These are phyloP conservation scores for Frankliniella fusca DNA, from an alignment of 2,888 invertebrate species.

Conservation along the genomic window DNA sequence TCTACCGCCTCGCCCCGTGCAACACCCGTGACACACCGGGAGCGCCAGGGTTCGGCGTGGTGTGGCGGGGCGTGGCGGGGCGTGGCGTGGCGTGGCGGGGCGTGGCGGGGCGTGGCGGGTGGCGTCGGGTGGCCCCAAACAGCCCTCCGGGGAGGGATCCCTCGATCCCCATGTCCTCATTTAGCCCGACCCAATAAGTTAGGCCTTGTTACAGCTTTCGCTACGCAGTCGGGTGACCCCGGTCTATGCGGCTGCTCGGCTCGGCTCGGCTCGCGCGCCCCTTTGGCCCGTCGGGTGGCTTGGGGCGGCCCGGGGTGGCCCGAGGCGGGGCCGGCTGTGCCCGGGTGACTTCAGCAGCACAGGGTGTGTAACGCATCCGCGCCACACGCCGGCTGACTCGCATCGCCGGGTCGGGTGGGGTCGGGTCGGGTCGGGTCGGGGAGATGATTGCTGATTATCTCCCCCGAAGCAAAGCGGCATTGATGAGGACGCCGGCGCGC, in stretches of 20 bases:
- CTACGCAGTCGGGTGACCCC: not conserved
- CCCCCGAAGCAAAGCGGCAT: not conserved
- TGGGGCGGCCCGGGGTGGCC: not conserved
- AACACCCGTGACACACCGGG: no score
- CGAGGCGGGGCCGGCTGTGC: not conserved
- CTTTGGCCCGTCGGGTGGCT: not conserved
- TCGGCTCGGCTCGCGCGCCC: not conserved
- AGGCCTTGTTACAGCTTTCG: constrained; percentile 26
- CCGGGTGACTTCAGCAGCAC: not conserved
- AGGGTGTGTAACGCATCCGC: not conserved
- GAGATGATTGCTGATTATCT: constrained; percentile 8
- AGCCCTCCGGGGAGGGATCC: constrained; percentile 15
- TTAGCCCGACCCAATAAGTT: constrained; percentile 20
- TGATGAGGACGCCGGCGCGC: constrained; percentile 10
- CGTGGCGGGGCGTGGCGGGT: no score
- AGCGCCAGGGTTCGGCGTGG: not conserved
- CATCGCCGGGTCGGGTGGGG: not conserved
- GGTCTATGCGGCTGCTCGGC: not conserved
- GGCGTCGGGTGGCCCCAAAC: not conserved
- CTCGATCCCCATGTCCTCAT: constrained; percentile 3
- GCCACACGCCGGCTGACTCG: not conserved
- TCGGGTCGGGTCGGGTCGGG: not conserved
- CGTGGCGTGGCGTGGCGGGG: not conserved
- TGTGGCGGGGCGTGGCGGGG: not conserved
- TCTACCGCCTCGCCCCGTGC: no score